Base-by-base conservation (phyloP, 2,797 vertebrate genomes). In the Acanthopagrus latus region DNA sequence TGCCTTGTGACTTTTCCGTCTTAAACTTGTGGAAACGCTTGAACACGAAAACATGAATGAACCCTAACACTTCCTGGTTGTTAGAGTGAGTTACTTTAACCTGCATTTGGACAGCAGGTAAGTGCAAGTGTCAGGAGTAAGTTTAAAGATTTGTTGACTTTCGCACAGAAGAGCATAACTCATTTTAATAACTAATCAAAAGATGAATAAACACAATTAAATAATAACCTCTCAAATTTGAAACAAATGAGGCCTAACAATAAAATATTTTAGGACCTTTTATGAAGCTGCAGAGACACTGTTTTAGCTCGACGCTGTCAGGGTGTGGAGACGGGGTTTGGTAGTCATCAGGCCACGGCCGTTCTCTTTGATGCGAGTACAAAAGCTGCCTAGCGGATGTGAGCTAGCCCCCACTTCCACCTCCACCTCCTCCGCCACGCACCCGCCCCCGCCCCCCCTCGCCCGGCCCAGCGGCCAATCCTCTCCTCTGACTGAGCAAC, bases 301-400 rank as follows among this genome's bases (percentile, higher is more conserved):
- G 73, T 87, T 88, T 86, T 74, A 54, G 62, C 57, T 71, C 62
- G 65, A 63, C 56, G 27, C 43, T 68, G 71, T 82, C 78, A 55
- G 81, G 75, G 76, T 78, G 86, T 79, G 71, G 83, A 73, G 87
- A 83, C 82, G 81, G 77, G 56, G 75, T 27, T 60, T 50, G 14
- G 66, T 57, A 80, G 80, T 78, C 78, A 82, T 90, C 85, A 73
- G 86, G 83, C 84, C 80, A 71, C 51, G 75, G 86, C 77, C 67
- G 80, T 58, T 80, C 83, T 71, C 90, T 94, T 88, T 93, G 87
- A 92, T 91, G 85, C 23, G 41, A 91, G 86, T 79, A 90, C 82
- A 93, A 94, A 90, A 89, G 93, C 89, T 81, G 81, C 84, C 81
- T 33, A 72, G 85, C 80, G 87, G 86, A 91, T 92, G 88, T 86